phyloP scores from a whole-genome alignment of 1,140 invertebrate species.

The Nebria ingens region DNA sequence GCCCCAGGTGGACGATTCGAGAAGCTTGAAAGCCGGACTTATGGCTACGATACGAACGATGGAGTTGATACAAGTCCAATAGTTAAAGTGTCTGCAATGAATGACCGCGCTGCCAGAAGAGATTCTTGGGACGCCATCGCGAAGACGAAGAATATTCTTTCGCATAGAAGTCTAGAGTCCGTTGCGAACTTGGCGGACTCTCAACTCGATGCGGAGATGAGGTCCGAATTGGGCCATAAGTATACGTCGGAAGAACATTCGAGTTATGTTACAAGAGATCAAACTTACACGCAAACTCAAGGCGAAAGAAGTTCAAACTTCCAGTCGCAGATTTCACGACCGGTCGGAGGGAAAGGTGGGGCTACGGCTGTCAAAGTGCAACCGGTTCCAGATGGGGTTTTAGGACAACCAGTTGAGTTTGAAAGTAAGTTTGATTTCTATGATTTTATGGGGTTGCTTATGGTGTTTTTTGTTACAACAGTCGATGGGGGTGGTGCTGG shows the following conservation, averaged over 20 bases:
- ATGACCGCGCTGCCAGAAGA: constrained; percentile 46
- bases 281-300: constrained; percentile 4
- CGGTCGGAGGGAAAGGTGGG: constrained; percentile 28
- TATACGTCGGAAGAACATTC: constrained; percentile 23
- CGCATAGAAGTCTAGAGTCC: constrained; percentile 53
- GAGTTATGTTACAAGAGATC: constrained; percentile 12
- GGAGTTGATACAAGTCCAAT: constrained; percentile 57
- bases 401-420: constrained; percentile 87
- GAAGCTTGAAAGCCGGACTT: neutral
- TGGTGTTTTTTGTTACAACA: constrained; percentile 36
- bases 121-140: constrained; percentile 73
- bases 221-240: constrained; percentile 9
- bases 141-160: constrained; percentile 64
- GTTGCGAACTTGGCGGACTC: constrained; percentile 52
- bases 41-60: constrained; percentile 29
- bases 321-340: neutral
- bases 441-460: neutral
- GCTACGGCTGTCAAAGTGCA: constrained; percentile 76
- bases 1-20: neutral
- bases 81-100: constrained; percentile 55
- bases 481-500: constrained; percentile 92
- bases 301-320: neutral
- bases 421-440: constrained; percentile 62
- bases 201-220: constrained; percentile 38
- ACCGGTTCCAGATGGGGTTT: constrained; percentile 70